Percentiles rank a stretch among this genome's conserved stretches.
These are phyloP conservation scores for Charina bottae DNA, from an alignment of 2,113 vertebrate genomes.

Conservation along the genomic window DNA sequence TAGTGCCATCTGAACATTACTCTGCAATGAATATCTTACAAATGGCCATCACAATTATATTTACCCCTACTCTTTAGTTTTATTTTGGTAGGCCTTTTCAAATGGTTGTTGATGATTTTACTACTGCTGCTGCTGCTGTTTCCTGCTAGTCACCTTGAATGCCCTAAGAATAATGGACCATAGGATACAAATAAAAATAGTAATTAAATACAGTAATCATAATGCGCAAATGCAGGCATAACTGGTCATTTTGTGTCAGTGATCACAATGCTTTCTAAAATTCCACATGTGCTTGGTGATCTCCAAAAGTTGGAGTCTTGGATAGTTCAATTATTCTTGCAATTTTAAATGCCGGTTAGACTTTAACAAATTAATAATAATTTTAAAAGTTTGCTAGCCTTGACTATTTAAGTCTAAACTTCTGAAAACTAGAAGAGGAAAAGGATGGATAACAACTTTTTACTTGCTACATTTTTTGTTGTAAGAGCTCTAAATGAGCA, in stretches of 20 bases:
- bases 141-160: neutral
- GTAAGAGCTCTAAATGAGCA: neutral
- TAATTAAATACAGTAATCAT: neutral
- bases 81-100: neutral
- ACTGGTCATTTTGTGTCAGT: neutral
- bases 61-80: neutral
- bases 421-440: neutral
- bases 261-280: neutral
- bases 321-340: neutral
- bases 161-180: neutral
- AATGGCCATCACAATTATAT: neutral
- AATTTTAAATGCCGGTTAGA: no score
- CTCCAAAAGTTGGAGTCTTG: neutral
- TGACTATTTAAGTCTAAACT: neutral
- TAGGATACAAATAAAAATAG: neutral
- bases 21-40: neutral
- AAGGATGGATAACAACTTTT: neutral
- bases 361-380: neutral
- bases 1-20: neutral
- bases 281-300: neutral
- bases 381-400: neutral
- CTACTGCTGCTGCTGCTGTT: neutral
- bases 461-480: neutral
- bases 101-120: neutral
- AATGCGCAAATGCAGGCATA: neutral